Conservation (phyloP, 1,140 invertebrate genomes). For the Stenopsyche tienmushanensis region DNA sequence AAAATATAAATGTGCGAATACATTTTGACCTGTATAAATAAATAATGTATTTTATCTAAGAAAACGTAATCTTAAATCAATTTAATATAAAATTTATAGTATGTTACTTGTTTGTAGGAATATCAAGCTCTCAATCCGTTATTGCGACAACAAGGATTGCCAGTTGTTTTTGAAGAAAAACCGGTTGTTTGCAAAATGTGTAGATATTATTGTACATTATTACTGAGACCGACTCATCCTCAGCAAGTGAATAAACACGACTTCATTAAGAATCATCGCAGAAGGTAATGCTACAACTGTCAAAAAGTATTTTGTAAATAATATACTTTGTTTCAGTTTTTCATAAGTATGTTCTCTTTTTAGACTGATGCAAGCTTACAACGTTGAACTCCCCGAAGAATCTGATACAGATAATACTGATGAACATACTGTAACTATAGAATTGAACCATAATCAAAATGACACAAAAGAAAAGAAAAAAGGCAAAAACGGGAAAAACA, state of each 20-base stretch:
- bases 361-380: conserved; percentile 70
- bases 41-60: no score
- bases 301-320: conserved; percentile 28
- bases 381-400: conserved; percentile 66
- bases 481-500: conserved; percentile 53
- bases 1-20: no score
- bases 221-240: conserved; percentile 61
- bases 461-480: conserved; percentile 53
- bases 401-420: conserved; percentile 55
- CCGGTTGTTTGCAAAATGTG: conserved; percentile 78
- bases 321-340: conserved; percentile 4
- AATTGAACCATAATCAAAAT: conserved; percentile 48
- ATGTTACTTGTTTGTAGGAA: conserved; percentile 53
- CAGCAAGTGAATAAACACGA: conserved; percentile 59
- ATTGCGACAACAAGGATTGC: conserved; percentile 64
- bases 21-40: not conserved
- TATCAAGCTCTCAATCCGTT: conserved; percentile 67
- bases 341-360: conserved; percentile 36
- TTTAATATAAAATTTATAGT: no score
- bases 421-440: conserved; percentile 44
- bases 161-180: conserved; percentile 56
- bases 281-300: conserved; percentile 64
- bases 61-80: no score
- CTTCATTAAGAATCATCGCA: conserved; percentile 68
- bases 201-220: conserved; percentile 70